These are phyloP conservation scores for Girardinichthys multiradiatus DNA, from an alignment of 2,113 vertebrate genomes.

Conservation along the genomic window DNA sequence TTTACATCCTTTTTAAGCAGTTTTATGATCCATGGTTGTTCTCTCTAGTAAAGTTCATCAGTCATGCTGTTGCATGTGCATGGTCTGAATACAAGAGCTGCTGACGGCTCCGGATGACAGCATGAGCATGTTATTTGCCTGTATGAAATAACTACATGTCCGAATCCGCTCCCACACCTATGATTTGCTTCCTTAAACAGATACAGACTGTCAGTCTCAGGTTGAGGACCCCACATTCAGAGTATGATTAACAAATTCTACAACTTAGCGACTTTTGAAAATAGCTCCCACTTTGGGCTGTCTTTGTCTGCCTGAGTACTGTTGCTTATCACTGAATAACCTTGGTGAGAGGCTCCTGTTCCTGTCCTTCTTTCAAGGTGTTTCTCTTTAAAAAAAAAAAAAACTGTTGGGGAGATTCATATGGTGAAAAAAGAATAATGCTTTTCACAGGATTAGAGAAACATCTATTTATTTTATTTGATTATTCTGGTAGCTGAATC, in stretches of 20 bases:
- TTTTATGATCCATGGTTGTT: constrained; percentile 10
- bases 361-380: constrained; percentile 74
- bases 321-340: constrained; percentile 79
- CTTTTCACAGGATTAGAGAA: constrained; percentile 68
- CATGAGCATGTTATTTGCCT: constrained; percentile 19
- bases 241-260: constrained; percentile 61
- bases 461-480: constrained; percentile 51
- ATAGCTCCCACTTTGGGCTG: constrained; percentile 59
- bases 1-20: constrained; percentile 3
- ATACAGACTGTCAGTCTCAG: constrained; percentile 33
- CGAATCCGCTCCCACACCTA: constrained; percentile 34
- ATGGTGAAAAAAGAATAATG: constrained; percentile 58
- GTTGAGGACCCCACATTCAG: constrained; percentile 41
- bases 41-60: constrained; percentile 6
- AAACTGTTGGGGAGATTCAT: constrained; percentile 60
- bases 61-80: constrained; percentile 18
- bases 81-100: constrained; percentile 32
- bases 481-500: constrained; percentile 59
- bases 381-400: constrained; percentile 56
- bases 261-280: constrained; percentile 66
- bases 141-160: constrained; percentile 22
- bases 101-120: constrained; percentile 6
- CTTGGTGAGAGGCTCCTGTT: constrained; percentile 76
- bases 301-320: constrained; percentile 70
- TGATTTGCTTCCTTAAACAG: constrained; percentile 35